These are phyloP conservation scores for Platypus cylindrus DNA, from an alignment of 2,888 invertebrate genomes.

Conservation along the genomic window DNA sequence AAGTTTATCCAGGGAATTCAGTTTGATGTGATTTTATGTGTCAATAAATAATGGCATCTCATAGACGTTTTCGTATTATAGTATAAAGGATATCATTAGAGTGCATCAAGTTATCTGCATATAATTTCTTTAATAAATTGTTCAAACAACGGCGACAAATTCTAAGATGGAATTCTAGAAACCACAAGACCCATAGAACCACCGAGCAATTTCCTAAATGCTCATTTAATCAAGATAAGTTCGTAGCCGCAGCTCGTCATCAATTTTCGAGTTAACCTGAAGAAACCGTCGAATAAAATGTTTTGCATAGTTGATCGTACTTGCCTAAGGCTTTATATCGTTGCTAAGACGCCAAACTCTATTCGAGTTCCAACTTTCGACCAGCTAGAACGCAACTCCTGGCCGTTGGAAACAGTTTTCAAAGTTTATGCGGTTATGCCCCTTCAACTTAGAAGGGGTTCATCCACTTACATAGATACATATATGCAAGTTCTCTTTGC, in stretches of 20 bases:
- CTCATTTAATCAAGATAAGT: conserved; percentile 9
- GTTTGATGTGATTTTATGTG: too few species aligned
- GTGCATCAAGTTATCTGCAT: too few species aligned
- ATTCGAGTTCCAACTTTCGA: conserved; percentile 27
- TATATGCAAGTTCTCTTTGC: too few species aligned
- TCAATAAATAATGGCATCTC: too few species aligned
- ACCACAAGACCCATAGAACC: too few species aligned
- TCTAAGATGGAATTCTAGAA: too few species aligned
- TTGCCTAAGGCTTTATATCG: conserved; percentile 12
- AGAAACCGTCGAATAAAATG: conserved; percentile 34
- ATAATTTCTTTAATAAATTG: too few species aligned
- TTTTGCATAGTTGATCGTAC: conserved; percentile 33
- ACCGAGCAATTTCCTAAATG: too few species aligned
- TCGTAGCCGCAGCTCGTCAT: conserved; percentile 16
- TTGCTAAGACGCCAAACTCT: conserved; percentile 32
- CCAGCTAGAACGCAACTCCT: conserved; percentile 23
- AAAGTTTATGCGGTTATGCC: conserved; percentile 39
- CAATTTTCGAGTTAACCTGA: conserved; percentile 29
- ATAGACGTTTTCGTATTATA: too few species aligned
- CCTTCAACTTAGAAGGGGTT: conserved; percentile 33
- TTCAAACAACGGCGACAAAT: too few species aligned
- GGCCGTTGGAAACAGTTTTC: conserved; percentile 29
- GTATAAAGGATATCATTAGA: too few species aligned
- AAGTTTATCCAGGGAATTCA: too few species aligned
- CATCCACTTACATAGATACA: conserved; percentile 32